phyloP scores from a whole-genome alignment of 2,113 vertebrate species.

The Acanthochromis polyacanthus region DNA sequence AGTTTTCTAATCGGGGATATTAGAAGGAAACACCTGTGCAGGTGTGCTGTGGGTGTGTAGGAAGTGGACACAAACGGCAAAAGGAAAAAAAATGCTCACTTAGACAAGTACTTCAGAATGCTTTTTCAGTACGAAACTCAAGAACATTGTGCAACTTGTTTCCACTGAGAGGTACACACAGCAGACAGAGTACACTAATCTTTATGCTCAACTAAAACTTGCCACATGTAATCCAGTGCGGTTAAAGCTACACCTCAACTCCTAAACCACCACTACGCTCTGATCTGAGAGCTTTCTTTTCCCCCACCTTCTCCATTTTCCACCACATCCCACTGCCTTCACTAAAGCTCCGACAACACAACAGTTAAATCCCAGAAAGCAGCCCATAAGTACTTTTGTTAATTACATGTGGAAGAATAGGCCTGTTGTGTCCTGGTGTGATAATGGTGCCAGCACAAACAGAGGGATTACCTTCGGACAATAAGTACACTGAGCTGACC shows the following conservation, averaged over 20 bases:
- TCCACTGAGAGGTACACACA: not conserved
- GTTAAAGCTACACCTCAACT: conserved; percentile 18
- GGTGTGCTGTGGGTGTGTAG: too few species aligned
- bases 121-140: too few species aligned
- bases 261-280: conserved; percentile 5
- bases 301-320: conserved; percentile 30
- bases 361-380: conserved; percentile 71
- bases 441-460: conserved; percentile 71
- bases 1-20: too few species aligned
- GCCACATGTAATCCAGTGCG: conserved; percentile 3
- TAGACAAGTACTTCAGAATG: too few species aligned
- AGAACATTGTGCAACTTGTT: not conserved
- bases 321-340: conserved; percentile 30
- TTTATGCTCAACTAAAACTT: not conserved
- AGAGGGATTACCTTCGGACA: conserved; percentile 71
- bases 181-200: not conserved
- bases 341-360: conserved; percentile 64
- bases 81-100: too few species aligned
- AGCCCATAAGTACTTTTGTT: conserved; percentile 72
- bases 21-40: too few species aligned
- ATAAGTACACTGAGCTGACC: conserved; percentile 64
- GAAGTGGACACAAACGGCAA: too few species aligned
- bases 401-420: conserved; percentile 75
- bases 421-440: conserved; percentile 70
- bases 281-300: conserved; percentile 24